A percentile compares a stretch with the other conserved stretches of the same genome.
Conservation (phyloP, 2,888 invertebrate genomes). For the Caenorhabditis wallacei region DNA sequence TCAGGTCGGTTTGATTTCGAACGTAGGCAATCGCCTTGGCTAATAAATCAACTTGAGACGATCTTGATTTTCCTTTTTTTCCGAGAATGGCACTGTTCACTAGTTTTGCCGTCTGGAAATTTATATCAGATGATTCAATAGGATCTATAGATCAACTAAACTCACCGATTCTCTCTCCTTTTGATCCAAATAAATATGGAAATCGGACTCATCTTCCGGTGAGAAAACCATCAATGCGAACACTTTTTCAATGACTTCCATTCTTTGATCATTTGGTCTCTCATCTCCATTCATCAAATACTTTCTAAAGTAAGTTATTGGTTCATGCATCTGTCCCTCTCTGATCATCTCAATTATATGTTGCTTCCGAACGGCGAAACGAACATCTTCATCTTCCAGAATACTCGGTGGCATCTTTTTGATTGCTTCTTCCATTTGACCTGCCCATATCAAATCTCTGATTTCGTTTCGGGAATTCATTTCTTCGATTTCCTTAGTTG, state of each 20-base stretch:
- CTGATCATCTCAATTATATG: constrained; percentile 62
- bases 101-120: constrained; percentile 33
- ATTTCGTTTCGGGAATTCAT: constrained; percentile 47
- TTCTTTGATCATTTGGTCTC: constrained; percentile 18
- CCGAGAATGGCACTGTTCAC: constrained; percentile 57
- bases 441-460: constrained; percentile 39
- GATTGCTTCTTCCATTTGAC: constrained; percentile 46
- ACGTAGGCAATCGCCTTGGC: constrained; percentile 36
- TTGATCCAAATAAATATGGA: constrained; percentile 30
- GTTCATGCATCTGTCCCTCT: constrained; percentile 2
- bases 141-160: no score
- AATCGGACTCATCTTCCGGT: constrained; percentile 16
- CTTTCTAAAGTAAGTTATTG: constrained; percentile 46
- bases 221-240: constrained; percentile 58
- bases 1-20: background rate
- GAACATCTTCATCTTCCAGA: constrained; percentile 21
- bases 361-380: constrained; percentile 40
- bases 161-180: constrained; percentile 40
- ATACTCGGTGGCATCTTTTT: constrained; percentile 12
- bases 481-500: constrained; percentile 26
- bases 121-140: background rate
- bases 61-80: constrained; percentile 12
- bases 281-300: constrained; percentile 33
- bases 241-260: constrained; percentile 48
- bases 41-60: constrained; percentile 49